Percentiles rank a stretch among this genome's conserved stretches.
Evolutionary conservation across 2,113 vertebrate genomes (phyloP).

Genomic region (Oxygymnocypris stewartii): DNA sequence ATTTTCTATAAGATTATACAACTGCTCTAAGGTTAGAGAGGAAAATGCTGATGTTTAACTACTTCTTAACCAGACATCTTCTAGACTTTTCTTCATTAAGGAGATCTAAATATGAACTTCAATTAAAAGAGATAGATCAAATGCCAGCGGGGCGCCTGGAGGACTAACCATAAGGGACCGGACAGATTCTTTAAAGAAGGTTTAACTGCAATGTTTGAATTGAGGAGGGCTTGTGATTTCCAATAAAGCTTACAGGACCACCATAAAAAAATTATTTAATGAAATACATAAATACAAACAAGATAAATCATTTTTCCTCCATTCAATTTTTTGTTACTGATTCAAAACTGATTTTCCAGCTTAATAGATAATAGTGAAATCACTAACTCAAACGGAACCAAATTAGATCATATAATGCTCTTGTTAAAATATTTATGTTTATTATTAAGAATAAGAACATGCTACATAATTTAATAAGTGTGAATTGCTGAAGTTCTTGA

Average conservation of each 20-base stretch:
- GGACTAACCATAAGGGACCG: constrained; percentile 7
- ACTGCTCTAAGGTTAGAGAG: not conserved
- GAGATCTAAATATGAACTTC: not conserved
- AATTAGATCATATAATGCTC: not conserved
- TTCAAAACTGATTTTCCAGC: not conserved
- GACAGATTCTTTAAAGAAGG: not conserved
- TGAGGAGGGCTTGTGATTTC: not conserved
- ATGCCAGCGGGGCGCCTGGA: not conserved
- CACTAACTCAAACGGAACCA: not conserved
- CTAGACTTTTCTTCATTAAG: not conserved
- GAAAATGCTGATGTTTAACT: constrained; percentile 1
- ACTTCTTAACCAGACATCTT: not conserved
- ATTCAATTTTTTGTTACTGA: not conserved
- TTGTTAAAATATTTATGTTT: constrained; percentile 5
- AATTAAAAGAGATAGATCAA: constrained; percentile 12
- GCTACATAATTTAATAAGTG: not conserved
- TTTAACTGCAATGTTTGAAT: not conserved
- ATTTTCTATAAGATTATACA: not conserved
- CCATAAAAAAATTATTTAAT: not conserved
- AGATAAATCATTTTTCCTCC: not conserved
- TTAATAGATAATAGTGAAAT: not conserved
- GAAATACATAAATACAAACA: no score
- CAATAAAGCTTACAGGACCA: not conserved
- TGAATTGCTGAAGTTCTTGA: not conserved
- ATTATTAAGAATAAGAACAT: not conserved